Evolutionary conservation across 2,113 vertebrate genomes (phyloP), one percentile per base, ranked within the genome.

Genomic region (Hyla sarda): DNA sequence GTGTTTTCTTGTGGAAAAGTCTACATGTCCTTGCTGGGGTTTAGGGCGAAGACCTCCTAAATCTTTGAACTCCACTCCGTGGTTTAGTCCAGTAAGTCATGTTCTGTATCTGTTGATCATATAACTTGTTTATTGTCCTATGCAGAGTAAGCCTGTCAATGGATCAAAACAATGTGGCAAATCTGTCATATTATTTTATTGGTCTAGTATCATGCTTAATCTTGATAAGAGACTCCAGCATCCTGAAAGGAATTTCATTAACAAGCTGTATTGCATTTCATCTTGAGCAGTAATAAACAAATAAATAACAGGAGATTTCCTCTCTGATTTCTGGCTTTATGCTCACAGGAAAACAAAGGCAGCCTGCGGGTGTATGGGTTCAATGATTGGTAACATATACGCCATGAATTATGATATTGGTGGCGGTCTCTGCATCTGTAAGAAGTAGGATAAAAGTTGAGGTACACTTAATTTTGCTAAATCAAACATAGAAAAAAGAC

Each of bases 161-260:
- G 32, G 47, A 72, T 71, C 69, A 83, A 71, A 45, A 45, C 48
- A 30, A 14, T 52, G 56, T 65, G 48, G 62, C 23, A 84, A 62
- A 75, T 60, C 54, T 75, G 34, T 75, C 34, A 62, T 76, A 62
- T 60, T 60, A 71, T 84, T 84, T 84, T 65, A 84, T 84, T 84
- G 65, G 73, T 34, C 65, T 77, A 73, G 41, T 77, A 77, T 76
- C 73, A n/a, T 84, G 71, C 69, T 83, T 58, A 83, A 74, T 83
- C 69, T 84, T 84, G 72, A 84, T 84, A 62, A 84, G 50, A 56
- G 82, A 75, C 54, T 76, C 37, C 19, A 25, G 54, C 58, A 65
- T 84, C 82, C 83, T 77, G 73, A 56, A 77, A 84, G 83, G 73
- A 84, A 84, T 84, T 65, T 84, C 73, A 84, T 84, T 84, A 76